Base-by-base conservation (phyloP, 2,113 vertebrate species). In the Ramphastos sulfuratus region DNA sequence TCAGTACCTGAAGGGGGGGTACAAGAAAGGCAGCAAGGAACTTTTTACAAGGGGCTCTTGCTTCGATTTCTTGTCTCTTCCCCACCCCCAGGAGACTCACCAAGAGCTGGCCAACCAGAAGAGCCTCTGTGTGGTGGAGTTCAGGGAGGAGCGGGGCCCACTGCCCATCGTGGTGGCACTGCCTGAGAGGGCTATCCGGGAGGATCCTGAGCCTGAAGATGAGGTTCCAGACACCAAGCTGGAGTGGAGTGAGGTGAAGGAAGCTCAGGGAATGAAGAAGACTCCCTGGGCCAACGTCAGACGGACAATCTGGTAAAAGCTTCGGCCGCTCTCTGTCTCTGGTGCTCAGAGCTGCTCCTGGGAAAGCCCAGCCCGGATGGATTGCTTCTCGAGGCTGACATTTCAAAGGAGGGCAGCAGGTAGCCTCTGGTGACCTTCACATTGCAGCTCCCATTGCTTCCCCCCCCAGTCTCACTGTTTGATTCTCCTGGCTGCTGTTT, bases 91-190 rank as follows among this genome's bases (percentile, higher is more conserved):
- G 99, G 97, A 99, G 96, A 99, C 98, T 30, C 99, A 99, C 91
- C 98, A 99, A 66, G 83, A 83, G 12, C 90, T 99, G 90, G 98
- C 99, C 0, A 95, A 99, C 42, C 97, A 97, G 97, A 99, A 99
- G 97, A 79, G 90, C 28, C 98, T 99, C 11, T 98, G 98, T 0
- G 99, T 99, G 1, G 98, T 99, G 24, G 99, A 99, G 94, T 99
- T 98, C 87, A 97, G 98, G 67, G 91, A 97, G 1, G 98, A 99
- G 63, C 96, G 95, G 35, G 99, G 99, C 8, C 98, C 97, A 2
- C 94, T 99, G 85, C 99, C 99, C 48, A n/a, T 98, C 0, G 92
- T 99, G 6, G 98, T 99, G 24, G 99, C 99, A 1, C 97, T 97
- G 17, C 99, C 99, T 0, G 88, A 78, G 48, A 96, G 97, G 0